A percentile compares a stretch with the other conserved stretches of the same genome.
phyloP scores from a whole-genome alignment of 30 jellyfish, hydroid and myxozoan genomes.

The Pseudorhiza aurosa region DNA sequence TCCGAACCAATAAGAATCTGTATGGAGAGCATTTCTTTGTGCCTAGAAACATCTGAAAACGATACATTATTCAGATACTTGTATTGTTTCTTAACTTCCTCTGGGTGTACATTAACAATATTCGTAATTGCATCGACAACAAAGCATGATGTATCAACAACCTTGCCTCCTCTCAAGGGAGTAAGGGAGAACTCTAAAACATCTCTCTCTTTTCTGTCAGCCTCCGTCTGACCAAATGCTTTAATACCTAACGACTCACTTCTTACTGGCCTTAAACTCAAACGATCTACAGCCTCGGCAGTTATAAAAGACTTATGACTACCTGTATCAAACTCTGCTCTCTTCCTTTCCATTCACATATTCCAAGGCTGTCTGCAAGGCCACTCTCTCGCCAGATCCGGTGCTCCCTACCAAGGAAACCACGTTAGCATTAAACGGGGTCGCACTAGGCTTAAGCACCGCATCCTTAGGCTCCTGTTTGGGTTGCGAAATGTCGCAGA shows the following conservation, averaged over 20 bases:
- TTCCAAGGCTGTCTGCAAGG: constrained; percentile 70
- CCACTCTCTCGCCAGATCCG: constrained; percentile 59
- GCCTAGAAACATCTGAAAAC: constrained; percentile 52
- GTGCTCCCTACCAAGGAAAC: constrained; percentile 47
- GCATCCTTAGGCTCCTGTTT: constrained; percentile 14
- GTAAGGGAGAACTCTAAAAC: constrained; percentile 44
- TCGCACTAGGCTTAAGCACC: background rate
- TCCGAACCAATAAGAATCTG: constrained; percentile 45
- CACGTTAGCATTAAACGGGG: constrained; percentile 22
- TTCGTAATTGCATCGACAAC: constrained; percentile 3
- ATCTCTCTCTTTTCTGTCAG: constrained; percentile 37
- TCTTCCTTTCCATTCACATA: constrained; percentile 51
- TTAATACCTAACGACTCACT: constrained; percentile 19
- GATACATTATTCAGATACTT: background rate
- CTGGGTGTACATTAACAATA: background rate
- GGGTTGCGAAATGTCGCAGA: too few relatives aligned
- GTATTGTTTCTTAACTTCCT: background rate
- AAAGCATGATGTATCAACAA: background rate
- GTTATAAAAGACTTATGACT: constrained; percentile 70
- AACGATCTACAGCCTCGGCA: constrained; percentile 45
- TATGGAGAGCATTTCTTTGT: background rate
- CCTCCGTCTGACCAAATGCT: constrained; percentile 64
- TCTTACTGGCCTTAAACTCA: constrained; percentile 67
- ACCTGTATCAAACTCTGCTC: constrained; percentile 59
- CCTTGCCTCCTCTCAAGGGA: background rate